Evolutionary conservation across 2,113 vertebrate species (phyloP), one percentile per base, ranked within the genome.

Genomic region (Bettongia penicillata): DNA sequence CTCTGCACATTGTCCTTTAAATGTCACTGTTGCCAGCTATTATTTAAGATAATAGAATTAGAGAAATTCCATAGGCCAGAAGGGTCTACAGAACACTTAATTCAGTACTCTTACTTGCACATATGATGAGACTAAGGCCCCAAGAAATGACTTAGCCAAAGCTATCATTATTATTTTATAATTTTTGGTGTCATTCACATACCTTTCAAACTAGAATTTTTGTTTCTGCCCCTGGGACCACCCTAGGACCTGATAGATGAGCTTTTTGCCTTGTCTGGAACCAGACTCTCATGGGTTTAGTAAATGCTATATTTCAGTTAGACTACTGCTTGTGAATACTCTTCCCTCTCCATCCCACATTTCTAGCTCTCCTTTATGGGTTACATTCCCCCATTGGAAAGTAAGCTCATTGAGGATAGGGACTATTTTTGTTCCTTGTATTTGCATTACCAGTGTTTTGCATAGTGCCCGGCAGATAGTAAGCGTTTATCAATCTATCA

Each of bases 41-140:
- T 93, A 57, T 37, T 89, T 94, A 90, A 96, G 92, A 89, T 61
- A 0, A 90, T 90, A 51, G 50, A 92, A 94, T 8, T 90, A 23
- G 50, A 91, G 22, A 93, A 24, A 92, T 90, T 91, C 37, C 52
- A 25, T 93, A 57, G 53, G 53, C 55, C 93, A 84, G 16, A 84
- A 84, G 68, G 37, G 3, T 43, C 16, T 84, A 22, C 1, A 43
- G n/a, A 43, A 84, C 19, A 22, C 16, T 43, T 19, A 22, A 43
- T 19, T 19, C 68, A 84, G 6, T 43, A 7, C 7, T n/a, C 19
- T 68, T 84, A 84, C n/a, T 43, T 8, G 3, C 23, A 22, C 37
- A 7, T 84, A n/a, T 43, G n/a, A 43, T 43, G 68, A n/a, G 31
- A 43, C 0, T 84, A 22, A 84, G n/a, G 6, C 37, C 19, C n/a